Evolutionary conservation across 2,113 vertebrate genomes (phyloP), one percentile per base, ranked within the genome.

Genomic region (Rhea pennata): DNA sequence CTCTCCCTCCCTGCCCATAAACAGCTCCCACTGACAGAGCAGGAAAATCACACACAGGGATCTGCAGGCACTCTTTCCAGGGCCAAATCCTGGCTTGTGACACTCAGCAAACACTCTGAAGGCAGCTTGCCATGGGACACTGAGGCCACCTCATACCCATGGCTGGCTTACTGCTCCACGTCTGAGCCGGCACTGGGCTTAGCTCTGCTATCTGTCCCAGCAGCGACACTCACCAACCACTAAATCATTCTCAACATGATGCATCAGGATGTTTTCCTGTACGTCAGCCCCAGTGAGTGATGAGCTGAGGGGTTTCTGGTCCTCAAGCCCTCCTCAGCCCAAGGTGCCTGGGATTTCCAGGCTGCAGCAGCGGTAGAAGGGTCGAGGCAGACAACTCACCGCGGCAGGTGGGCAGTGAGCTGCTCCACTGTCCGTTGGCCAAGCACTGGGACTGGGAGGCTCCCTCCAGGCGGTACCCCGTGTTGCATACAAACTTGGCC

Each of bases 391-490:
- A 29, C 0, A 39, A 98, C 99, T 98, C 95, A 99, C 99, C 99
- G 97, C 98, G 98, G 98, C 99, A 99, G 95, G 93, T 97, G n/a
- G 99, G 99, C 73, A 99, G 97, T 53, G 95, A 3, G 81, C 99
- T 98, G 92, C 98, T 99, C 99, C 99, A 99, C 96, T 99, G 99
- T 2, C 99, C 99, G 2, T 98, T 99, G 95, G 98, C 96, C 95
- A 99, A 97, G 97, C 99, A 99, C 70, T 98, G 98, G 17, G 99
- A 99, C 64, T 98, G 98, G 1, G 98, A 76, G 0, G 98, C 96
- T 44, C 99, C 99, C 58, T 99, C 99, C 48, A 99, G 97, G 85
- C 96, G 97, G 94, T 99, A 99, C 26, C 99, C 99, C 0, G 98
- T 97, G 93, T 98, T 99, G 98, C 99, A 99, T 39, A 97, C 96